A percentile compares a stretch with the other conserved stretches of the same genome.
Conservation (phyloP, 2,797 vertebrate species). For the Typhlichthys eigenmanni region DNA sequence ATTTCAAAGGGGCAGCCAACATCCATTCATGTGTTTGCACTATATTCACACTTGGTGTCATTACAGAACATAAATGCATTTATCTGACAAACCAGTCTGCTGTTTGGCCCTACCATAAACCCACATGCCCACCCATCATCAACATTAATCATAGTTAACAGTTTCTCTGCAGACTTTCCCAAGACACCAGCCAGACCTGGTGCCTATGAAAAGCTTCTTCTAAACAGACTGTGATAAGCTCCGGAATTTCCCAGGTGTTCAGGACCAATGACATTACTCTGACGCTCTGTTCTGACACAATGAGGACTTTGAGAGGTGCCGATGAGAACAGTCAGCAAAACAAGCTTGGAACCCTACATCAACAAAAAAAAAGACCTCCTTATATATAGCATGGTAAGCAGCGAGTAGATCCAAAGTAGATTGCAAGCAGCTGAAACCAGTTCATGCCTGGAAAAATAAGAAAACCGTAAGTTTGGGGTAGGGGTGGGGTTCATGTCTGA, state of each 20-base stretch:
- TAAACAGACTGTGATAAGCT: conserved; percentile 59
- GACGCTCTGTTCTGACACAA: conserved; percentile 50
- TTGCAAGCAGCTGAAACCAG: conserved; percentile 66
- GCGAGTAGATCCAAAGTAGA: conserved; percentile 66
- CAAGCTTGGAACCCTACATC: conserved; percentile 52
- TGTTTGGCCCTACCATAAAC: conserved; percentile 16
- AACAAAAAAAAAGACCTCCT: conserved; percentile 47
- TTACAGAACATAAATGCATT: conserved; percentile 8
- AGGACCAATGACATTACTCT: conserved; percentile 67
- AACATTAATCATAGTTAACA: conserved; percentile 55
- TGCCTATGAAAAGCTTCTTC: conserved; percentile 46
- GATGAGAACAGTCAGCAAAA: conserved; percentile 56
- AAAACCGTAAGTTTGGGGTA: conserved; percentile 27
- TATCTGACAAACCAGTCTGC: conserved; percentile 20
- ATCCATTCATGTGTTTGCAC: conserved; percentile 12
- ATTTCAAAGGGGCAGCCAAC: no score
- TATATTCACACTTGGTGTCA: conserved; percentile 18
- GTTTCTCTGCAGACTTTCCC: conserved; percentile 38
- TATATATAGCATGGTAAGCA: conserved; percentile 63
- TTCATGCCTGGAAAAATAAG: conserved; percentile 73
- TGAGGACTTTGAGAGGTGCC: conserved; percentile 67
- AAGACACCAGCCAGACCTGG: conserved; percentile 23
- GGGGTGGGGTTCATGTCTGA: conserved; percentile 40
- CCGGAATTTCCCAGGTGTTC: conserved; percentile 70
- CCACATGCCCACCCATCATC: conserved; percentile 21